Evolutionary conservation across 2,113 vertebrate genomes (phyloP).

Genomic region (Tupaia chinensis): DNA sequence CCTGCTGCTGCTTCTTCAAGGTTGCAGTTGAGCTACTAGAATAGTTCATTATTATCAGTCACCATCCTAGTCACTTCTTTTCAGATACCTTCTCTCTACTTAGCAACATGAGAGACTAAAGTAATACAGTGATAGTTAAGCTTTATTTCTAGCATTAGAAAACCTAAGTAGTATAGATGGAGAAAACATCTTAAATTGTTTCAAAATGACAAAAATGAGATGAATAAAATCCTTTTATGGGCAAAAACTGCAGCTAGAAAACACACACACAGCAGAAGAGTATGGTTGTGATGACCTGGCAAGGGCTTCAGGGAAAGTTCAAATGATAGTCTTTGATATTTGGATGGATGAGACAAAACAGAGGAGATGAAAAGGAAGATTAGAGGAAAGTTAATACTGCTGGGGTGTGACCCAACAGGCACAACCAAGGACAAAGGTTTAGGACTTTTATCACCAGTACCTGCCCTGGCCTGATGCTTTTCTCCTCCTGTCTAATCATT

Average conservation of each 20-base stretch:
- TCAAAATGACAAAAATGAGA: background rate
- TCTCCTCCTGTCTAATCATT: background rate
- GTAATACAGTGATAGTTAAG: background rate
- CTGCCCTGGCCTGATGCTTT: background rate
- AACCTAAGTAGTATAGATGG: background rate
- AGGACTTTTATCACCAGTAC: background rate
- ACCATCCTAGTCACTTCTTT: background rate
- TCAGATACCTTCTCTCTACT: background rate
- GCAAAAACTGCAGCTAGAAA: background rate
- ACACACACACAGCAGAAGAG: background rate
- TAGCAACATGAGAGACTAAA: conserved; percentile 2
- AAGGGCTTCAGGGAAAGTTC: background rate
- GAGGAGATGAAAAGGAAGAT: background rate
- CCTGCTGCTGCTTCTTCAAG: background rate
- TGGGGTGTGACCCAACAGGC: no score
- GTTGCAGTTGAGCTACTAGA: background rate
- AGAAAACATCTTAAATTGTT: background rate
- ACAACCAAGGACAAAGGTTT: background rate
- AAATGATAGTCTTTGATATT: background rate
- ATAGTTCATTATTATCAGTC: background rate
- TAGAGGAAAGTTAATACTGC: background rate
- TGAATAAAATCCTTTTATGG: background rate
- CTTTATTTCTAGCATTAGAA: conserved; percentile 50
- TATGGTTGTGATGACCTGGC: background rate
- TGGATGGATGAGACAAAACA: background rate